These are phyloP conservation scores for Betta splendens DNA, from an alignment of 2,797 vertebrate species.

Conservation along the genomic window DNA sequence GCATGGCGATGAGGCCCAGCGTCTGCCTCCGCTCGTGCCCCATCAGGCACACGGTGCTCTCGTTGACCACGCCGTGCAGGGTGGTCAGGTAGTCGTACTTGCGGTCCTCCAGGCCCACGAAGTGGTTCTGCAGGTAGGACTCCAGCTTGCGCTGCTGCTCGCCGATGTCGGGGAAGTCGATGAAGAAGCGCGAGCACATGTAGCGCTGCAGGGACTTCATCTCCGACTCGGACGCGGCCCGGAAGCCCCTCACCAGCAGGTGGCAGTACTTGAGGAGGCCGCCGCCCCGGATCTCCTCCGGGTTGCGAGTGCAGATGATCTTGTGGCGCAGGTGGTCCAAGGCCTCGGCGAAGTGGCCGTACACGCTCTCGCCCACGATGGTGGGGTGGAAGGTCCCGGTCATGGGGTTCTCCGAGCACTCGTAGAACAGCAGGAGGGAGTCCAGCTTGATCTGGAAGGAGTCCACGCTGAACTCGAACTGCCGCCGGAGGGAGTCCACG, in stretches of 20 bases:
- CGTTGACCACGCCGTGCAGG: conserved; percentile 95
- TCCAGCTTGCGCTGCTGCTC: conserved; percentile 99
- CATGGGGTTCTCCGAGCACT: conserved; percentile 98
- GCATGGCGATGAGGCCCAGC: conserved; percentile 95
- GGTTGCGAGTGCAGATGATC: conserved; percentile 95
- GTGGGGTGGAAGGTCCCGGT: conserved; percentile 97
- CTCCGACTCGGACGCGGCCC: conserved; percentile 90
- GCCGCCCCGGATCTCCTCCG: conserved; percentile 96
- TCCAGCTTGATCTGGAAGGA: conserved; percentile 98
- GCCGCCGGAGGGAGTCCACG: conserved; percentile 95
- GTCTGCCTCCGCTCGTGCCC: conserved; percentile 98
- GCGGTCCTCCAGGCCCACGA: conserved; percentile 97
- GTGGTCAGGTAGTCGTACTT: conserved; percentile 99
- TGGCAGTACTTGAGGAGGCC: conserved; percentile 99
- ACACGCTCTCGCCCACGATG: conserved; percentile 96
- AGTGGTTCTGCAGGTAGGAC: conserved; percentile 99
- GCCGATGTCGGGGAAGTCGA: conserved; percentile 97
- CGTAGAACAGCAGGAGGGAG: conserved; percentile 97
- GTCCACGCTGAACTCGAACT: conserved; percentile 99
- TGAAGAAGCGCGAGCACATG: conserved; percentile 99
- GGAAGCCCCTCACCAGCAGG: conserved; percentile 95
- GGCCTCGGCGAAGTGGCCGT: conserved; percentile 92
- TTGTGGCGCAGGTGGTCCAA: conserved; percentile 96
- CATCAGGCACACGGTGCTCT: conserved; percentile 99
- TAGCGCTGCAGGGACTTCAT: conserved; percentile 99